Conservation (phyloP, 2,888 invertebrate species). For the Polydrusus cervinus region DNA sequence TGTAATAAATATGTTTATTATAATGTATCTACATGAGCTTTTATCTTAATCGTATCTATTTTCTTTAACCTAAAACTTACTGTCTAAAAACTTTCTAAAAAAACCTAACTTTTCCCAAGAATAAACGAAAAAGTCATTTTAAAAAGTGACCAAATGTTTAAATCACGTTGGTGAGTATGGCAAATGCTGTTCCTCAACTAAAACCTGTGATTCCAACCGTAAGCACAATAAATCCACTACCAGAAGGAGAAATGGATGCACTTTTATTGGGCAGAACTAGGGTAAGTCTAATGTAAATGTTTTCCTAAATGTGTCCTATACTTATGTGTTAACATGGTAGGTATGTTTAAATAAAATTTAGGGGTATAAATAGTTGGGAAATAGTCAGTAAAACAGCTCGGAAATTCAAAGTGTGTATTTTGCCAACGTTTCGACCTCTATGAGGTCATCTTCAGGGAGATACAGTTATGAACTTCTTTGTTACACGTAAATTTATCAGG, state of each 20-base stretch:
- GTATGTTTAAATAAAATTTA: too few relatives aligned
- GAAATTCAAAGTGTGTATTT: too few relatives aligned
- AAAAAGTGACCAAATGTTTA: slow-evolving; percentile 34
- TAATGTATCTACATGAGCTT: not conserved
- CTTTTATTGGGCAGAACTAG: slow-evolving; percentile 83
- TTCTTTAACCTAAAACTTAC: not conserved
- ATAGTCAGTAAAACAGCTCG: too few relatives aligned
- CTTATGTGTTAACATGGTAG: not conserved
- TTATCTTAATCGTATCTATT: not conserved
- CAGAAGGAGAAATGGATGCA: slow-evolving; percentile 87
- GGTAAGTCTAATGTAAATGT: slow-evolving; percentile 75
- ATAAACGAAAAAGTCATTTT: slow-evolving; percentile 22
- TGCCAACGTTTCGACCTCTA: too few relatives aligned
- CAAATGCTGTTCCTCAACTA: slow-evolving; percentile 69
- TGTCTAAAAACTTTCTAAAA: slow-evolving; percentile 11
- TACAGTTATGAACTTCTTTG: too few relatives aligned
- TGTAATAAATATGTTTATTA: slow-evolving; percentile 7
- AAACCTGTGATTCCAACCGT: slow-evolving; percentile 78
- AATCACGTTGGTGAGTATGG: slow-evolving; percentile 59
- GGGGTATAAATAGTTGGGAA: too few relatives aligned
- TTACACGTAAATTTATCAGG: too few relatives aligned
- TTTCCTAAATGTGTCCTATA: not conserved
- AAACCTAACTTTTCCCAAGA: slow-evolving; percentile 5
- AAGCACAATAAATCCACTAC: slow-evolving; percentile 69
- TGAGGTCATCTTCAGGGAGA: too few relatives aligned